Conservation (phyloP, 1,140 invertebrate species). For the Phymastichus coffea region DNA sequence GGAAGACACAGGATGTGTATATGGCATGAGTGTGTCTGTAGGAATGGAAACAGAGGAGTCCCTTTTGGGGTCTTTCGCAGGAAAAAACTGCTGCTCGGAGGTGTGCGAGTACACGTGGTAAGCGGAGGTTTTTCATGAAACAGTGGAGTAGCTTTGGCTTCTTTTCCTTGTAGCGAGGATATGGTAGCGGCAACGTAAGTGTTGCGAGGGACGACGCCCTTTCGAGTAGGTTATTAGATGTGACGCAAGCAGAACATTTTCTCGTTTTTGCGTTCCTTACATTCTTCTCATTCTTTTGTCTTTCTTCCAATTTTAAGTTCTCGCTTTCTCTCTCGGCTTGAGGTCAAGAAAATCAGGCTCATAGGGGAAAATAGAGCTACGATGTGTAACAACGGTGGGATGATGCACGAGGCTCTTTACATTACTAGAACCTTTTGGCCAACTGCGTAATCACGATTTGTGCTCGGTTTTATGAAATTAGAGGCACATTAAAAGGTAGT, state of each 20-base stretch:
- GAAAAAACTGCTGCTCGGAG: conserved; percentile 6
- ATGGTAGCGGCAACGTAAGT: not conserved
- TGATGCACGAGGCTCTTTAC: not conserved
- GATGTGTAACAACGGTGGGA: too few relatives aligned
- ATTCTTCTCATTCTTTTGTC: not conserved
- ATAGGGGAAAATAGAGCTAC: not conserved
- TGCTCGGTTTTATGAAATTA: too few relatives aligned
- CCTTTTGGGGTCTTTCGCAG: not conserved
- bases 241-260: not conserved
- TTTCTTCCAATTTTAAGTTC: not conserved
- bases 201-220: conserved; percentile 9
- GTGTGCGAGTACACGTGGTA: too few relatives aligned
- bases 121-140: conserved; percentile 4
- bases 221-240: conserved; percentile 8
- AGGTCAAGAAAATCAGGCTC: conserved; percentile 14
- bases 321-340: not conserved
- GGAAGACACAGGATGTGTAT: too few relatives aligned
- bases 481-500: too few relatives aligned
- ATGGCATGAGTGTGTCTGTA: too few relatives aligned
- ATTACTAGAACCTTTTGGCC: too few relatives aligned
- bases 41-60: too few relatives aligned
- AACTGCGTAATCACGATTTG: too few relatives aligned
- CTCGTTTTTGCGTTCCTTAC: conserved; percentile 9
- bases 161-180: not conserved
- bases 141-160: too few relatives aligned